Evolutionary conservation across 2,797 vertebrate species (phyloP).

Genomic region (Coregonus suidteri): DNA sequence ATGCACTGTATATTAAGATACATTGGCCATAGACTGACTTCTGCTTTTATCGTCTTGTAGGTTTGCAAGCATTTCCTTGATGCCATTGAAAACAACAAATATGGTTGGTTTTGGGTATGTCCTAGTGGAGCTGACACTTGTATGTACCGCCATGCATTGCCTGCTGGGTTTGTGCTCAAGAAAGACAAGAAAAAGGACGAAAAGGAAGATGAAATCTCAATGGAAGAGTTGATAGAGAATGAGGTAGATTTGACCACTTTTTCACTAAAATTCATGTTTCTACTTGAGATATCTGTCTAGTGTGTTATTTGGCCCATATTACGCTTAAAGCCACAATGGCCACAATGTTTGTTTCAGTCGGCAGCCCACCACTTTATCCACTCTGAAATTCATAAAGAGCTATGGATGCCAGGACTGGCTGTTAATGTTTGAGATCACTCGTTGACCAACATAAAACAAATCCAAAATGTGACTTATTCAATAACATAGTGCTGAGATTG

Average conservation of each 20-base stretch:
- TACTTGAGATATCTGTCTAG: not conserved
- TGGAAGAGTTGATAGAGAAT: conserved; percentile 97
- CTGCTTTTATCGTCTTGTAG: conserved; percentile 59
- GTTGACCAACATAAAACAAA: not conserved
- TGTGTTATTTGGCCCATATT: not conserved
- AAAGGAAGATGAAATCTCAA: conserved; percentile 89
- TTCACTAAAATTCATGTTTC: not conserved
- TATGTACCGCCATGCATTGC: conserved; percentile 96
- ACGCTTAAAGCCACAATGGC: too few relatives aligned
- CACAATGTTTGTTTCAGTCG: not conserved
- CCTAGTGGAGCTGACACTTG: conserved; percentile 88
- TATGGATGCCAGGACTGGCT: not conserved
- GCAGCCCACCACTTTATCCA: not conserved
- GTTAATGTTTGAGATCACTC: not conserved
- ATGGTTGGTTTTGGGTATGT: conserved; percentile 98
- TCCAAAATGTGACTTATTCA: too few relatives aligned
- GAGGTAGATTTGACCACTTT: conserved; percentile 75
- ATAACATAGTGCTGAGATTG: too few relatives aligned
- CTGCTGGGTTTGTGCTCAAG: conserved; percentile 93
- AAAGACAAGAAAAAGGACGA: conserved; percentile 97
- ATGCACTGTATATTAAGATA: not conserved
- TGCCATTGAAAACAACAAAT: conserved; percentile 96
- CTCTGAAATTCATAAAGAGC: not conserved
- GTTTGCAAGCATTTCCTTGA: conserved; percentile 96
- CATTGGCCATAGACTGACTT: not conserved